phyloP scores from a whole-genome alignment of 2,888 invertebrate genomes.

The Microctonus brassicae region DNA sequence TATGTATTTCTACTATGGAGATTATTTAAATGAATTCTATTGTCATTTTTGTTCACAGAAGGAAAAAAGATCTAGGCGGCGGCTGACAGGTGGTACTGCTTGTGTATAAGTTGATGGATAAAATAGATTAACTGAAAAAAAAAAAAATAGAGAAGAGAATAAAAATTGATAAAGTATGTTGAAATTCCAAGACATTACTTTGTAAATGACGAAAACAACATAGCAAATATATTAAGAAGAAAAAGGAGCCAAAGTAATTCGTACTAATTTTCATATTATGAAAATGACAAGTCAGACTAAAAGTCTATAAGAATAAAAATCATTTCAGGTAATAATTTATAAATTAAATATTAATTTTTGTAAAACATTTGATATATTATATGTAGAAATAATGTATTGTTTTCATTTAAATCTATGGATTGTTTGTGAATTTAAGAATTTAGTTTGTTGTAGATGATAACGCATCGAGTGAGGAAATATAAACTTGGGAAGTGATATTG shows the following conservation, averaged over 20 bases:
- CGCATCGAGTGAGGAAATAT: constrained; percentile 10
- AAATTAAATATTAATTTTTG: not conserved
- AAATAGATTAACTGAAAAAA: not conserved
- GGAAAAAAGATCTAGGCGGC: constrained; percentile 24
- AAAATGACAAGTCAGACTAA: not conserved
- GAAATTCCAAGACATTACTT: not conserved
- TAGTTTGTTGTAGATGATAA: constrained; percentile 3
- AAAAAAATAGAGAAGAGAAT: not conserved
- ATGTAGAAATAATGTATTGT: not conserved
- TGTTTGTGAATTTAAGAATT: not conserved
- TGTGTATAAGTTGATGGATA: not conserved
- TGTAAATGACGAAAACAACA: not conserved
- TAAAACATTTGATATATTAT: not conserved
- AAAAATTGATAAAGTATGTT: not conserved
- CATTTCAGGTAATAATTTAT: constrained; percentile 13
- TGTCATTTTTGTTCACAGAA: constrained; percentile 16
- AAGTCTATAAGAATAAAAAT: not conserved
- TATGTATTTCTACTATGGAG: not conserved
- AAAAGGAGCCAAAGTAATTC: not conserved
- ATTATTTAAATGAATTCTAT: not conserved
- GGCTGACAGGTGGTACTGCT: constrained; percentile 1
- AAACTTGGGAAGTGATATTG: constrained; percentile 37
- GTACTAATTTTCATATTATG: not conserved
- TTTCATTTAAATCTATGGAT: not conserved
- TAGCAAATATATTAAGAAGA: not conserved